Evolutionary conservation across 1,140 invertebrate genomes (phyloP).

Genomic region (Caenorhabditis latens): DNA sequence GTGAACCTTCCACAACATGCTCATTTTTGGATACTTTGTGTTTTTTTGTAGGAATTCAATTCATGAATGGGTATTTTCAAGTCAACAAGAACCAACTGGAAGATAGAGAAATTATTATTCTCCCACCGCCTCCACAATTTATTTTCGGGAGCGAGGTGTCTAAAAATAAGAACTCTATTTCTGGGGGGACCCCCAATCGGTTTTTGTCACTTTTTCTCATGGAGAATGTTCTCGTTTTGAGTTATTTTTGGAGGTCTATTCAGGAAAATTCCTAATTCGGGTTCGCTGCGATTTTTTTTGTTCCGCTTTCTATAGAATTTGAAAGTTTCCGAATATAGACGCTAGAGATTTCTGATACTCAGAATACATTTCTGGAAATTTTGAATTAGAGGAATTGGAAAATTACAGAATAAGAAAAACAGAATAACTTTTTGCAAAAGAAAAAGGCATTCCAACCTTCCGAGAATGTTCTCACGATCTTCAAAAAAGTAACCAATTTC

Average conservation of each 20-base stretch:
- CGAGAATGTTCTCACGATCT: background rate
- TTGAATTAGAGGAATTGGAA: too few species aligned
- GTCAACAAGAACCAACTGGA: background rate
- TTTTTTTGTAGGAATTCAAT: background rate
- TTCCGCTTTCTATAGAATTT: too few species aligned
- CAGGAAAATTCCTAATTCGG: background rate
- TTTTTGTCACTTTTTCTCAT: background rate
- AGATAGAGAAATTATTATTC: background rate
- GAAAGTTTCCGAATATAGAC: too few species aligned
- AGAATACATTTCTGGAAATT: too few species aligned
- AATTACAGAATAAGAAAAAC: too few species aligned
- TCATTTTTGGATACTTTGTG: background rate
- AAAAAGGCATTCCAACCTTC: too few species aligned
- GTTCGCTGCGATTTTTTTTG: too few species aligned
- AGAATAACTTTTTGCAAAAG: too few species aligned
- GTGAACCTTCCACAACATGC: too few species aligned
- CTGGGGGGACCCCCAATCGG: background rate
- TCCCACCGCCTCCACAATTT: background rate
- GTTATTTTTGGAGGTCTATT: background rate
- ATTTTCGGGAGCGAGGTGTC: background rate
- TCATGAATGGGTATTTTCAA: background rate
- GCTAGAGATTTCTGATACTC: too few species aligned
- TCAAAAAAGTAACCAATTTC: background rate
- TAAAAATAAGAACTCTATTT: slow-evolving; percentile 13
- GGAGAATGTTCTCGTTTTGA: background rate